These are phyloP conservation scores for Megatriorchis doriae DNA, from an alignment of 2,113 vertebrate genomes.

Conservation along the genomic window DNA sequence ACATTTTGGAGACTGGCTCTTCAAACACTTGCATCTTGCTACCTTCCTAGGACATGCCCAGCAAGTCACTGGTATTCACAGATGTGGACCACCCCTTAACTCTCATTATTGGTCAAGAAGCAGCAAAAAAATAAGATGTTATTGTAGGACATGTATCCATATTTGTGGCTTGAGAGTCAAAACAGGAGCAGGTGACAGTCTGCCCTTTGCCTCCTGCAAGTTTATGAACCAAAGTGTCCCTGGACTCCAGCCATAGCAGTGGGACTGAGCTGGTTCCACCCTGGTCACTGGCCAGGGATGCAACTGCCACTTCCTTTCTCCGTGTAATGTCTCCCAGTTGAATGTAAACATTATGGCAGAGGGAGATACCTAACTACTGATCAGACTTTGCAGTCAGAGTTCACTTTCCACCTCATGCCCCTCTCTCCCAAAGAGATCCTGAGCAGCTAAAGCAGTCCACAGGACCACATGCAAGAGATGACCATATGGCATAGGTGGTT, in stretches of 20 bases:
- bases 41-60: not conserved
- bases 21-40: not conserved
- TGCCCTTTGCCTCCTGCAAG: not conserved
- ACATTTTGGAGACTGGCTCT: not conserved
- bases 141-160: not conserved
- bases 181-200: constrained; percentile 14
- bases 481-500: not conserved
- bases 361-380: not conserved
- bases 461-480: not conserved
- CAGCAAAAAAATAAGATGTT: not conserved
- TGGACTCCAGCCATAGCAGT: not conserved
- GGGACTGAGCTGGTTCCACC: not conserved
- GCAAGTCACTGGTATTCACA: not conserved
- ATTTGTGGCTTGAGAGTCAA: not conserved
- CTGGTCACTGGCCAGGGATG: not conserved
- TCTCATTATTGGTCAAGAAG: not conserved
- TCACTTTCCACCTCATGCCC: not conserved
- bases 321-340: not conserved
- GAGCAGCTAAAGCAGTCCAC: not conserved
- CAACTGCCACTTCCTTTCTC: not conserved
- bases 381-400: not conserved
- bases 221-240: not conserved
- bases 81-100: not conserved
- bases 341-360: not conserved
- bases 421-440: not conserved